phyloP scores from a whole-genome alignment of 2,113 vertebrate genomes.

The Zootoca vivipara region DNA sequence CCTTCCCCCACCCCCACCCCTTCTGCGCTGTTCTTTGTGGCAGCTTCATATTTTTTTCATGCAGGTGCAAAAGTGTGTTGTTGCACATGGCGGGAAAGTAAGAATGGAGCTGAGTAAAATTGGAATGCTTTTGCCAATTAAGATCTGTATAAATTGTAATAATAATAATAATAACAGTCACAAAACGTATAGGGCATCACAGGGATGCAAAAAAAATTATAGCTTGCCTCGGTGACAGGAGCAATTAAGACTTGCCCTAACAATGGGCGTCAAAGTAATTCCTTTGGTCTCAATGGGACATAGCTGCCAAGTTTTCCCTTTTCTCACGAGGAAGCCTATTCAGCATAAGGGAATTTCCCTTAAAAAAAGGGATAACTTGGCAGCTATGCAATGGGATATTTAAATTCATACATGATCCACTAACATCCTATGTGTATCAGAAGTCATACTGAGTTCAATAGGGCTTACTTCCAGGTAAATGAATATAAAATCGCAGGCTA shows the following conservation, averaged over 20 bases:
- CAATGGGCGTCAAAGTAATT: not conserved
- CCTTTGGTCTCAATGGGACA: not conserved
- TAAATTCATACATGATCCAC: not conserved
- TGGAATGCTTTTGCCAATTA: too few relatives aligned
- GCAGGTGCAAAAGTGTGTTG: conserved; percentile 35
- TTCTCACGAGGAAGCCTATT: too few relatives aligned
- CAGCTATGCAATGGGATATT: not conserved
- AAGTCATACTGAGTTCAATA: not conserved
- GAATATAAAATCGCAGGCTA: not conserved
- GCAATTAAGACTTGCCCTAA: not conserved
- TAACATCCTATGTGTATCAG: not conserved
- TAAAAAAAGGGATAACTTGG: too few relatives aligned
- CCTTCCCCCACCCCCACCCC: not conserved
- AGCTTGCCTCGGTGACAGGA: not conserved
- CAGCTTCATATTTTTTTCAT: conserved; percentile 12
- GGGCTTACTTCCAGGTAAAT: not conserved
- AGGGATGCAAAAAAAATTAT: not conserved
- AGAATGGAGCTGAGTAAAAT: not conserved
- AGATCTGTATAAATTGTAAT: not conserved
- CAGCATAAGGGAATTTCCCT: too few relatives aligned
- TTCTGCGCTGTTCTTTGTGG: not conserved
- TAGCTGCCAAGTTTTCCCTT: too few relatives aligned
- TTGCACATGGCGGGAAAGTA: not conserved
- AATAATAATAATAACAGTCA: not conserved
- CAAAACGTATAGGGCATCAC: not conserved